These are phyloP conservation scores for Aramus guarauna DNA, from an alignment of 2,113 vertebrate genomes.

Conservation along the genomic window DNA sequence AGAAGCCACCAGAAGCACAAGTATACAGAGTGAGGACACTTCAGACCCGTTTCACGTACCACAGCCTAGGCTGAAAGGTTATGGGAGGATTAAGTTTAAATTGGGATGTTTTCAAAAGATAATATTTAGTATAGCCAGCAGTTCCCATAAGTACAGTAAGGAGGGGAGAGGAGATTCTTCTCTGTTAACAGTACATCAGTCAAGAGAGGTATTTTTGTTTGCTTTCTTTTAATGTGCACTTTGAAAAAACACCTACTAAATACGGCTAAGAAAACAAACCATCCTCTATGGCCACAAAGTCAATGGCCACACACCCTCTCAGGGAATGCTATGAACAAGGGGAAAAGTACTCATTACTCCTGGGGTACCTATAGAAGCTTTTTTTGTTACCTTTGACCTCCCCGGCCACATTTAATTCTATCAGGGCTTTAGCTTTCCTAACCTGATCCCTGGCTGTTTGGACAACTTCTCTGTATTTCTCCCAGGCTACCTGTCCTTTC, in stretches of 20 bases:
- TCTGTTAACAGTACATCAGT: background rate
- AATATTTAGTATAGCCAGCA: background rate
- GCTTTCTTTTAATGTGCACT: background rate
- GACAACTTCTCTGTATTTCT: too few relatives aligned
- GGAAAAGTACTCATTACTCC: background rate
- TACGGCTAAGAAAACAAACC: background rate
- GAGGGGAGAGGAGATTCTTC: background rate
- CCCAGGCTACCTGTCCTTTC: too few relatives aligned
- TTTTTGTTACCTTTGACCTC: too few relatives aligned
- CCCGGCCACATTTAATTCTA: too few relatives aligned
- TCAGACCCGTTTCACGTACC: background rate
- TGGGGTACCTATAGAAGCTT: too few relatives aligned
- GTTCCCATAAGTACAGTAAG: background rate
- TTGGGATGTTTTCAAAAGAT: slow-evolving; percentile 11
- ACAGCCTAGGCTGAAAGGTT: background rate
- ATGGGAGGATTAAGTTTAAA: background rate
- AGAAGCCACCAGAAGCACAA: background rate
- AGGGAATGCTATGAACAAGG: background rate
- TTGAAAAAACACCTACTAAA: background rate
- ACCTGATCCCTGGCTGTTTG: too few relatives aligned
- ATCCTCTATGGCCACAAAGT: background rate
- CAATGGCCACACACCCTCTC: background rate
- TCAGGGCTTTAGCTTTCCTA: too few relatives aligned
- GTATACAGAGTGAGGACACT: background rate
- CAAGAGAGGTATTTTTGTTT: background rate